Evolutionary conservation across 2,113 vertebrate species (phyloP).

Genomic region (Sterna hirundo): DNA sequence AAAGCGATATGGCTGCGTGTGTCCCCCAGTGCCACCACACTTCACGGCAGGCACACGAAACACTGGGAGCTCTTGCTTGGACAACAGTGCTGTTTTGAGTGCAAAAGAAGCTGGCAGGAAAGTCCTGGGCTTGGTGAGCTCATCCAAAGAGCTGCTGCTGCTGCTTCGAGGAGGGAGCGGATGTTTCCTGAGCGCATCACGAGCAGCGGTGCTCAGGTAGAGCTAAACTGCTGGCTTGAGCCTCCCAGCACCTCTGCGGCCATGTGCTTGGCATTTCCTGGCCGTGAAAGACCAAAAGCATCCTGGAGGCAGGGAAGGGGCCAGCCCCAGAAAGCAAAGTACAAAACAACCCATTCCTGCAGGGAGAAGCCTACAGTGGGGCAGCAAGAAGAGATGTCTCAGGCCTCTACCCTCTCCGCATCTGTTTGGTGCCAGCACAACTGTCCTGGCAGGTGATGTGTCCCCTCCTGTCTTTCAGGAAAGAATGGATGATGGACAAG

Average conservation of each 20-base stretch:
- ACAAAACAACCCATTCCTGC: not conserved
- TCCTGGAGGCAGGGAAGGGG: not conserved
- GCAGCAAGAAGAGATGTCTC: not conserved
- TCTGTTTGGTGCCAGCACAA: not conserved
- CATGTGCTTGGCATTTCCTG: not conserved
- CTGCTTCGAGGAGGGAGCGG: not conserved
- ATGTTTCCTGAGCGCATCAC: not conserved
- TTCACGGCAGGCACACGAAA: not conserved
- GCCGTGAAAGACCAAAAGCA: not conserved
- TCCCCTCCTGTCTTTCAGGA: not conserved
- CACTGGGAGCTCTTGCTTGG: not conserved
- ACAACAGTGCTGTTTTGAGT: not conserved
- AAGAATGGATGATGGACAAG: not conserved
- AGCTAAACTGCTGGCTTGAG: not conserved
- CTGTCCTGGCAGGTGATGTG: not conserved
- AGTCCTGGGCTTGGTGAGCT: not conserved
- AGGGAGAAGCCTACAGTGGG: not conserved
- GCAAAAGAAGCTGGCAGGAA: not conserved
- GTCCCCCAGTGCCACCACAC: not conserved
- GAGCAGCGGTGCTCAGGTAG: not conserved
- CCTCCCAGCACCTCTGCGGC: not conserved
- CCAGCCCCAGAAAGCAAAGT: not conserved
- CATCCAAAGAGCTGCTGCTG: not conserved
- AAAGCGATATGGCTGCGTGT: fast-evolving
- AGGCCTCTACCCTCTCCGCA: not conserved